Conservation (phyloP, 2,888 invertebrate genomes). For the Cephus pulcher region DNA sequence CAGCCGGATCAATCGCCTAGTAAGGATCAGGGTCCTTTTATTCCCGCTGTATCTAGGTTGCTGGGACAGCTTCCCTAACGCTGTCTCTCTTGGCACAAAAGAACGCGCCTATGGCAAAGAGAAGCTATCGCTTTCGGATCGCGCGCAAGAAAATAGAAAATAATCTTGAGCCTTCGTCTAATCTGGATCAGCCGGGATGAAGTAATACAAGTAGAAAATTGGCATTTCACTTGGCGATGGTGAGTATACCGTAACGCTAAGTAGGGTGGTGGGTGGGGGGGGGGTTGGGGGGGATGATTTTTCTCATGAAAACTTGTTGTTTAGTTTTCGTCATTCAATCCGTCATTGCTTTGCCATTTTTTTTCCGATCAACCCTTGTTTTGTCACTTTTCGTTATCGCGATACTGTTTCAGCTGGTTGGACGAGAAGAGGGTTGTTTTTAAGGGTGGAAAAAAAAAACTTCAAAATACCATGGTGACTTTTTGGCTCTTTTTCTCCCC, state of each 20-base stretch:
- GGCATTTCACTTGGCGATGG: conserved; percentile 5
- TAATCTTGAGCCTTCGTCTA: conserved; percentile 29
- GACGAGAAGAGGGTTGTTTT: too few relatives aligned
- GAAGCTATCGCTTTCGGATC: conserved; percentile 14
- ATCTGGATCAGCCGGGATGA: conserved; percentile 34
- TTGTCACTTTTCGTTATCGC: too few relatives aligned
- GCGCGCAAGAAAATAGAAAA: conserved; percentile 23
- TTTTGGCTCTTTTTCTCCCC: not conserved
- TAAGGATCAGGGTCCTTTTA: conserved; percentile 24
- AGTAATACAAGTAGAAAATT: conserved; percentile 27
- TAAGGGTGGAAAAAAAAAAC: too few relatives aligned
- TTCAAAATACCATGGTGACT: not conserved
- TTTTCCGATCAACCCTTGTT: too few relatives aligned
- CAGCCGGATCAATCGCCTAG: conserved; percentile 19
- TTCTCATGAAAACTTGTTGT: conserved; percentile 5
- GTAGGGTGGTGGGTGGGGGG: too few relatives aligned
- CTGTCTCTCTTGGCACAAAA: conserved; percentile 10
- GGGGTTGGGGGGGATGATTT: too few relatives aligned
- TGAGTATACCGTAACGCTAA: not conserved
- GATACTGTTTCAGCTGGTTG: too few relatives aligned
- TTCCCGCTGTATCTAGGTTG: conserved; percentile 11
- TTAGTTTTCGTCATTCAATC: conserved; percentile 7
- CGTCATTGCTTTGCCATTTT: too few relatives aligned
- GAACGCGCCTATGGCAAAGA: conserved; percentile 16
- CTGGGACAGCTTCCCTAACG: not conserved